Percentiles rank a stretch among this genome's conserved stretches.
Conservation (phyloP, 2,888 invertebrate species). For the Polydrusus tereticollis region DNA sequence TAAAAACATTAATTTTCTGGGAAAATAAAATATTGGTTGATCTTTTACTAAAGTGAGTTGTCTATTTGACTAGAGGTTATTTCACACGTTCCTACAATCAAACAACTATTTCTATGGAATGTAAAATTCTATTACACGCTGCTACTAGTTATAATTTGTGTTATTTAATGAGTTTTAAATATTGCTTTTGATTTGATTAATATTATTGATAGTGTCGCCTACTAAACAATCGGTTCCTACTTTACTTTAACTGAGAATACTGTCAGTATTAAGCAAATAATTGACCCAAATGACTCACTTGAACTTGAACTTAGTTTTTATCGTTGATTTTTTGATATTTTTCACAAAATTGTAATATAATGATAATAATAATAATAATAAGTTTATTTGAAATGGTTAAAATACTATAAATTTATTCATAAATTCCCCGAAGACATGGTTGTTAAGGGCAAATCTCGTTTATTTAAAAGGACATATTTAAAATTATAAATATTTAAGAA, state of each 20-base stretch:
- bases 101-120: conserved; percentile 29
- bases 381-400: no score
- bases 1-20: not conserved
- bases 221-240: not conserved
- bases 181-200: conserved; percentile 46
- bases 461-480: no score
- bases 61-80: conserved; percentile 7
- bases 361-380: no score
- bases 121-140: conserved; percentile 31
- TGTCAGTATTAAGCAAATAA: no score
- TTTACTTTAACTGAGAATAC: not conserved
- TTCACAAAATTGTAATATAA: no score
- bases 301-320: no score
- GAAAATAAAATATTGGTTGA: not conserved
- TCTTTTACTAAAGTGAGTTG: not conserved
- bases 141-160: conserved; percentile 18
- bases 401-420: no score
- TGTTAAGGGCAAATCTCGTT: no score
- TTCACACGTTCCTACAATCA: conserved; percentile 20
- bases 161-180: conserved; percentile 30
- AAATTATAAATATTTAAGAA: no score
- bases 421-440: no score
- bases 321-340: no score
- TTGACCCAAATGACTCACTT: not conserved
- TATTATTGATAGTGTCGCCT: conserved; percentile 36